These are phyloP conservation scores for Cromileptes altivelis DNA, from an alignment of 2,113 vertebrate genomes.

Conservation along the genomic window DNA sequence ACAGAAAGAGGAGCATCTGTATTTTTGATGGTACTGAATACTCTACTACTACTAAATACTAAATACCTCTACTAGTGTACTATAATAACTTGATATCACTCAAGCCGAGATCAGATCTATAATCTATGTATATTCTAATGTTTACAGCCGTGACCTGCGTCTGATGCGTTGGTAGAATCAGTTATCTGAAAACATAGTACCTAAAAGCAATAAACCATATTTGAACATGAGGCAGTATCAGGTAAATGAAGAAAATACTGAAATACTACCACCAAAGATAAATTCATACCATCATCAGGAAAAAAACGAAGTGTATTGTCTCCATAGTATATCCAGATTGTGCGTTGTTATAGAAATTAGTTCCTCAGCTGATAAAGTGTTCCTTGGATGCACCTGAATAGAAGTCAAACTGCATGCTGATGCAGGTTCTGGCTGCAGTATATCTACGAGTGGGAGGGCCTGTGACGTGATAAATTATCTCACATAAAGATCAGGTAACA, in stretches of 20 bases:
- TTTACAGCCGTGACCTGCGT: not conserved
- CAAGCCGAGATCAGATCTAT: not conserved
- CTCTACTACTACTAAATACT: too few relatives aligned
- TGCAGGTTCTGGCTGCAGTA: not conserved
- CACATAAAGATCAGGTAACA: not conserved
- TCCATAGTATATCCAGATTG: slow-evolving; percentile 43
- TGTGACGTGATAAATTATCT: not conserved
- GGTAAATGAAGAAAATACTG: not conserved
- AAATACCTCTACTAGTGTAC: too few relatives aligned
- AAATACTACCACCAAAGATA: not conserved
- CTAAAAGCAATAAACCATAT: too few relatives aligned
- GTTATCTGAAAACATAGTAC: too few relatives aligned
- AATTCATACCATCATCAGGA: slow-evolving; percentile 68
- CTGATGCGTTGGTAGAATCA: too few relatives aligned
- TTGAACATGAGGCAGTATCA: too few relatives aligned
- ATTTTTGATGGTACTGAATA: too few relatives aligned
- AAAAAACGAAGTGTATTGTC: slow-evolving; percentile 21
- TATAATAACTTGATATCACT: too few relatives aligned
- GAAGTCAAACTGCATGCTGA: not conserved
- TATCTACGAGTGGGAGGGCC: slow-evolving; percentile 38
- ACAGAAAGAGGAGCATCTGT: too few relatives aligned
- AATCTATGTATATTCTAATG: not conserved
- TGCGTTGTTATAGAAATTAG: not conserved
- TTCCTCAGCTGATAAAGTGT: not conserved
- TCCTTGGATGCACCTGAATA: not conserved